Conservation (phyloP, 2,888 invertebrate species). For the Prosopocoilus inquinatus region DNA sequence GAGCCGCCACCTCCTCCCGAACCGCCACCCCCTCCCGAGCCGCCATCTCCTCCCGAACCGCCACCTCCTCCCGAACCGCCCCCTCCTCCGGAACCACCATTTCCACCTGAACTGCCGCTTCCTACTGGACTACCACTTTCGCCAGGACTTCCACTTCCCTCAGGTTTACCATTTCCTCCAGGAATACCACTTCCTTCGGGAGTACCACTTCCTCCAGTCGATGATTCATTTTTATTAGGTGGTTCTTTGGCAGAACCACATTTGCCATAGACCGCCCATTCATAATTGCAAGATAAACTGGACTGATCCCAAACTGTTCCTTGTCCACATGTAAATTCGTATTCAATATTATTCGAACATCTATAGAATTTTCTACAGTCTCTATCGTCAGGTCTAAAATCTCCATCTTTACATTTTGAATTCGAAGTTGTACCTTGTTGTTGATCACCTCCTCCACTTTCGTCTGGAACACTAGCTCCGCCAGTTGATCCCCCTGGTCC, state of each 20-base stretch:
- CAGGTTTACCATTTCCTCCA: conserved; percentile 1
- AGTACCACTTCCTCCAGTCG: neutral
- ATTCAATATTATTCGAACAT: neutral
- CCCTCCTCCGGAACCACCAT: conserved; percentile 6
- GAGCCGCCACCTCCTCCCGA: conserved; percentile 20
- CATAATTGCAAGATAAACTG: conserved; percentile 16
- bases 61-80: conserved; percentile 12
- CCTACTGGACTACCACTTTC: conserved; percentile 6
- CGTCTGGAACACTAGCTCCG: neutral
- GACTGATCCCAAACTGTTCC: conserved; percentile 22
- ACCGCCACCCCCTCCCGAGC: conserved; percentile 42
- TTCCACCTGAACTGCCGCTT: conserved; percentile 10
- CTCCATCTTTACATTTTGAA: neutral
- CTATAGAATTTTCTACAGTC: neutral
- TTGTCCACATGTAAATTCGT: neutral
- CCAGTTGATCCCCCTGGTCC: conserved; percentile 13
- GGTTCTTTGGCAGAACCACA: conserved; percentile 20
- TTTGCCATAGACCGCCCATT: conserved; percentile 14
- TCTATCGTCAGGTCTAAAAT: neutral
- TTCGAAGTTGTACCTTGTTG: neutral
- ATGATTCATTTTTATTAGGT: neutral
- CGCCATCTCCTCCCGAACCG: conserved; percentile 18
- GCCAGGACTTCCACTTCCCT: conserved; percentile 11
- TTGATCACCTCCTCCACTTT: neutral
- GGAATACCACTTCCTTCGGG: conserved; percentile 22